A percentile compares a stretch with the other conserved stretches of the same genome.
Conservation (phyloP, 1,140 invertebrate genomes). For the Megalonaias nervosa region DNA sequence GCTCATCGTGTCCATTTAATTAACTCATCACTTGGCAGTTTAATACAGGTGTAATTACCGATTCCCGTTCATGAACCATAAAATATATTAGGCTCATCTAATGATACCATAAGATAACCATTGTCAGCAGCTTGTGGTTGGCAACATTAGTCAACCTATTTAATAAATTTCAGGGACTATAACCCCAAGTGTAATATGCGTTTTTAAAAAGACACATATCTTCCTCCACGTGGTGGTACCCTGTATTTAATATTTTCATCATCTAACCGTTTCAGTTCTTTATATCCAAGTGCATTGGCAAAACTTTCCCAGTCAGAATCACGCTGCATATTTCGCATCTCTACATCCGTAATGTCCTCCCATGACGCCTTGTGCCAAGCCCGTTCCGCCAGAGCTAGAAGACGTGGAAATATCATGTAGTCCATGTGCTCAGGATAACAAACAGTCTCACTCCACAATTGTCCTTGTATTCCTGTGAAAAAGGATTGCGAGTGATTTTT, state of each 20-base stretch:
- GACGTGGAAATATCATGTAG: slow-evolving; percentile 57
- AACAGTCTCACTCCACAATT: slow-evolving; percentile 58
- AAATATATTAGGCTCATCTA: background rate
- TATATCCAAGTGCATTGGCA: slow-evolving; percentile 50
- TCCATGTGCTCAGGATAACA: slow-evolving; percentile 48
- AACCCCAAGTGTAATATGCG: background rate
- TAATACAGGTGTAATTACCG: background rate
- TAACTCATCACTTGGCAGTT: background rate
- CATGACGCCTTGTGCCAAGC: slow-evolving; percentile 58
- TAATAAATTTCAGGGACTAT: background rate
- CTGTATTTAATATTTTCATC: slow-evolving; percentile 39
- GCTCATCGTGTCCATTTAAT: too few species aligned
- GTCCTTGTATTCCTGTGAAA: slow-evolving; percentile 50
- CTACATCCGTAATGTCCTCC: slow-evolving; percentile 36
- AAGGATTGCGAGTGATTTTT: background rate
- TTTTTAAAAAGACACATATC: slow-evolving; percentile 28
- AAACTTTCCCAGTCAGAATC: slow-evolving; percentile 44
- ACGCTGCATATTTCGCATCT: background rate
- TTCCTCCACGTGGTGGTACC: slow-evolving; percentile 52
- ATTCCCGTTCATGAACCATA: background rate
- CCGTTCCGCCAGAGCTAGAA: slow-evolving; percentile 60
- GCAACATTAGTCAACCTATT: background rate
- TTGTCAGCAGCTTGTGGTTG: background rate
- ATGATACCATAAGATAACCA: background rate
- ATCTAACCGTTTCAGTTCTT: slow-evolving; percentile 52